phyloP scores from a whole-genome alignment of 2,888 invertebrate genomes.

The Rhagophthalmus giganteus region DNA sequence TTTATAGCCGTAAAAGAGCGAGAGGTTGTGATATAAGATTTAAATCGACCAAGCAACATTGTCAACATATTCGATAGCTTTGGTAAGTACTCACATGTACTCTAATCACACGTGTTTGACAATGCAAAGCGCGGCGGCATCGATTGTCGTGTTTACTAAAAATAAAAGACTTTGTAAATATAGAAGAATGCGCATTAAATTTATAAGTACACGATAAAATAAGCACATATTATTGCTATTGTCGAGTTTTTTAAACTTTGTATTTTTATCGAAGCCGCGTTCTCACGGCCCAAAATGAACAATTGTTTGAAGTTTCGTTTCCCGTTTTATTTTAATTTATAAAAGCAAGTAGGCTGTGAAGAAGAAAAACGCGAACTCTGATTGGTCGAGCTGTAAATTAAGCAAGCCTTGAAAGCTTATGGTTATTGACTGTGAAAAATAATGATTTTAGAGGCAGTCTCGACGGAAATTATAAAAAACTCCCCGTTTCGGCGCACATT shows the following conservation, averaged over 20 bases:
- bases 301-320: background rate
- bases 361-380: constrained; percentile 5
- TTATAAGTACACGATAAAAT: too few relatives aligned
- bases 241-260: too few relatives aligned
- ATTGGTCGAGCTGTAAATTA: constrained; percentile 17
- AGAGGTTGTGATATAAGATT: constrained; percentile 48
- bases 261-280: too few relatives aligned
- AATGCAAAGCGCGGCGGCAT: constrained; percentile 41
- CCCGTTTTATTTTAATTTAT: constrained; percentile 7
- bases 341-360: constrained; percentile 7
- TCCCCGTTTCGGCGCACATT: constrained; percentile 4
- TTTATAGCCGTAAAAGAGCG: constrained; percentile 37
- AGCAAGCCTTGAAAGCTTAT: constrained; percentile 16
- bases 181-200: constrained; percentile 14
- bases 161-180: constrained; percentile 5
- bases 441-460: constrained; percentile 16
- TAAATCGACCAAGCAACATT: constrained; percentile 51
- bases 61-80: constrained; percentile 47
- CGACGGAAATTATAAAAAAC: constrained; percentile 5
- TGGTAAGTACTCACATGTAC: constrained; percentile 50
- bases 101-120: constrained; percentile 46
- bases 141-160: constrained; percentile 20
- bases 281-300: constrained; percentile 4
- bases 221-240: too few relatives aligned
- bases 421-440: constrained; percentile 25